Conservation (phyloP, 2,797 vertebrate genomes). For the Lerista edwardsae region DNA sequence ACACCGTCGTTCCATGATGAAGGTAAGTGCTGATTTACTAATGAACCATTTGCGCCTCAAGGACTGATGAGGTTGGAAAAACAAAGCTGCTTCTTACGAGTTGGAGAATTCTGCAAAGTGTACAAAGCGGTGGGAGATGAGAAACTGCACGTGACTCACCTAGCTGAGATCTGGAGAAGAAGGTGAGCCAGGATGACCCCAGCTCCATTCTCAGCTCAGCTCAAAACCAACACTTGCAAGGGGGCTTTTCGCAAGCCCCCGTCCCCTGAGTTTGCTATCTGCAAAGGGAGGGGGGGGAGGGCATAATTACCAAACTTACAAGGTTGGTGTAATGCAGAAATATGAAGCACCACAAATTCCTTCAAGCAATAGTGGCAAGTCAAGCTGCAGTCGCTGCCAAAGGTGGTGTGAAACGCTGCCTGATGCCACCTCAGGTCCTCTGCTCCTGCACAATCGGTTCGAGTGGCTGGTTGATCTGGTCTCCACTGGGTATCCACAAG, state of each 20-base stretch:
- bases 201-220: not conserved
- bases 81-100: constrained; percentile 54
- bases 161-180: not conserved
- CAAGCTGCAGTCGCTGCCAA: too few species aligned
- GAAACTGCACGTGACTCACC: constrained; percentile 22
- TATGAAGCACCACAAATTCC: not conserved
- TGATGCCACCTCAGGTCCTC: too few species aligned
- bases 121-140: constrained; percentile 31
- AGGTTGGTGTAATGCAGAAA: not conserved
- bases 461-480: too few species aligned
- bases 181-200: not conserved
- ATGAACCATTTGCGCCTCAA: constrained; percentile 71
- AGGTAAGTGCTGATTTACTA: constrained; percentile 73
- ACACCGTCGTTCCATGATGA: constrained; percentile 57
- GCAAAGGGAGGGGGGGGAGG: too few species aligned
- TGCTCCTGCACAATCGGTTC: too few species aligned
- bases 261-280: not conserved
- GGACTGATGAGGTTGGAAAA: constrained; percentile 59
- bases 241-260: not conserved
- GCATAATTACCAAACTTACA: not conserved
- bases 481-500: too few species aligned
- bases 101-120: constrained; percentile 36
- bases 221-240: not conserved
- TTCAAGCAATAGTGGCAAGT: too few species aligned
- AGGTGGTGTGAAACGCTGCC: too few species aligned